phyloP scores from a whole-genome alignment of 1,140 invertebrate genomes.

The Drosophila virilis region DNA sequence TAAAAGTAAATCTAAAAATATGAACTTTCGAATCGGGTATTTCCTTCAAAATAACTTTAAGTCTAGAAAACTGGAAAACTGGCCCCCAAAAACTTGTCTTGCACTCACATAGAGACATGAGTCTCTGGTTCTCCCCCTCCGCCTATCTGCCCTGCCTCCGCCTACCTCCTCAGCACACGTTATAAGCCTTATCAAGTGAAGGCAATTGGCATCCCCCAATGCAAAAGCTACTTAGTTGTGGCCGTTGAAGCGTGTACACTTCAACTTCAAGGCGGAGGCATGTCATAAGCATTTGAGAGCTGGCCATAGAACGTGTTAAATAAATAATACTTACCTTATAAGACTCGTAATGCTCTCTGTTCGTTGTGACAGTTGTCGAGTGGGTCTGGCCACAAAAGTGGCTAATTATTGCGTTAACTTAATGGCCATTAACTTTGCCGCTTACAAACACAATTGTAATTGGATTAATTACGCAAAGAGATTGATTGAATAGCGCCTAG shows the following conservation, averaged over 20 bases:
- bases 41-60: background rate
- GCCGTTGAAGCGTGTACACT: slow-evolving; percentile 28
- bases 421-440: slow-evolving; percentile 56
- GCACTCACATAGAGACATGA: no score
- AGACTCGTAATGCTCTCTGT: slow-evolving; percentile 26
- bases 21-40: no score
- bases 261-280: slow-evolving; percentile 12
- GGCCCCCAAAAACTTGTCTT: slow-evolving; percentile 5
- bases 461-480: slow-evolving; percentile 63
- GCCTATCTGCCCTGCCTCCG: no score
- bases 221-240: slow-evolving; percentile 8
- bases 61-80: slow-evolving; percentile 27
- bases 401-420: slow-evolving; percentile 60
- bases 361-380: slow-evolving; percentile 73
- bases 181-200: slow-evolving; percentile 15
- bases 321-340: slow-evolving; percentile 25
- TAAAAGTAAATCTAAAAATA: no score
- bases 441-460: slow-evolving; percentile 65
- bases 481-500: slow-evolving; percentile 29
- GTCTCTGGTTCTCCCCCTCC: no score
- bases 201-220: slow-evolving; percentile 32
- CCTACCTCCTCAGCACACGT: no score
- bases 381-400: slow-evolving; percentile 54
- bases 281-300: slow-evolving; percentile 38
- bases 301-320: slow-evolving; percentile 50